Conservation (phyloP, 2,888 invertebrate species). For the Myopa testacea region DNA sequence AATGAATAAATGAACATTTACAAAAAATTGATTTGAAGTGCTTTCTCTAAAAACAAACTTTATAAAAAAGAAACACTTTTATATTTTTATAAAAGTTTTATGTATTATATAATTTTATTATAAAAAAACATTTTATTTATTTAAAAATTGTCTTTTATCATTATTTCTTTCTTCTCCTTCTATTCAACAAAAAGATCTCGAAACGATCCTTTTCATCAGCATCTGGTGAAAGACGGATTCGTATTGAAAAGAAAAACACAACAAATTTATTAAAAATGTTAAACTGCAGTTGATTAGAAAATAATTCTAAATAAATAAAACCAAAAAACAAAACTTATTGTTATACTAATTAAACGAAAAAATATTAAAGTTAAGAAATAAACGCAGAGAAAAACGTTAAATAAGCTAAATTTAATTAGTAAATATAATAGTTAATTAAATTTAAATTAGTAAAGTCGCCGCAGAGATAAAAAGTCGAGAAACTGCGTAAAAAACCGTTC, state of each 20-base stretch:
- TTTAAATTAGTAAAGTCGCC: conserved; percentile 21
- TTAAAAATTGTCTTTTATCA: background rate
- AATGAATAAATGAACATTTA: too few relatives aligned
- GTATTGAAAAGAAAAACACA: conserved; percentile 12
- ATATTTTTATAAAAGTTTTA: too few relatives aligned
- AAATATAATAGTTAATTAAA: conserved; percentile 42
- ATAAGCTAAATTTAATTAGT: conserved; percentile 42
- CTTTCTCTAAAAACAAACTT: too few relatives aligned
- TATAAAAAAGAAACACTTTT: too few relatives aligned
- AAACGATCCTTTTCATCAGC: background rate
- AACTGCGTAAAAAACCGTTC: background rate
- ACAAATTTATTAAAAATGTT: conserved; percentile 57
- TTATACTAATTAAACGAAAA: conserved; percentile 48
- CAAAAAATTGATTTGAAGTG: too few relatives aligned
- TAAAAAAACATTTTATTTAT: too few relatives aligned
- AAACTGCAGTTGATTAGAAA: conserved; percentile 63
- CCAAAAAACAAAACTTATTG: conserved; percentile 44
- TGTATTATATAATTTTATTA: too few relatives aligned
- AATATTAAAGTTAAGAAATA: too few relatives aligned
- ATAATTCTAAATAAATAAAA: conserved; percentile 47
- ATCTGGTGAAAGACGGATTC: conserved; percentile 26
- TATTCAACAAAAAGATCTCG: background rate
- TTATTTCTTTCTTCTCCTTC: background rate
- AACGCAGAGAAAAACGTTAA: conserved; percentile 44
- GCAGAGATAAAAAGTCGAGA: conserved; percentile 41